phyloP scores from a whole-genome alignment of 1,140 invertebrate species.

The Bombus consobrinus region DNA sequence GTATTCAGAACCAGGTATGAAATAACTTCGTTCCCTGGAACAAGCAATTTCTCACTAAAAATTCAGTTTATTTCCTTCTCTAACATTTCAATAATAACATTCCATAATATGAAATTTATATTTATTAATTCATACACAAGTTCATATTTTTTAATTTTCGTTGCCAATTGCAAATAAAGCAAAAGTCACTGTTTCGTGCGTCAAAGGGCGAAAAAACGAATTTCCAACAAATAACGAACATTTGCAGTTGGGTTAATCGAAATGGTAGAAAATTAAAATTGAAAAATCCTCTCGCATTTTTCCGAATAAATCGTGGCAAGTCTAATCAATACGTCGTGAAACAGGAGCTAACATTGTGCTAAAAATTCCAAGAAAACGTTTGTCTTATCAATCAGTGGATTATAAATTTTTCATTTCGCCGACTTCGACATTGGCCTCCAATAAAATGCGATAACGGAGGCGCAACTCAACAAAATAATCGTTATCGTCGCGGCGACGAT shows the following conservation, averaged over 20 bases:
- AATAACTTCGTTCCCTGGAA: neutral
- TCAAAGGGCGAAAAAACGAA: too few relatives aligned
- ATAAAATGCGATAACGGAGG: constrained; percentile 24
- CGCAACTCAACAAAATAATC: constrained; percentile 10
- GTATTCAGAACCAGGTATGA: neutral
- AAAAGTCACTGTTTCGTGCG: neutral
- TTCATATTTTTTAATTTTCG: too few relatives aligned
- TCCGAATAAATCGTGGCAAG: neutral
- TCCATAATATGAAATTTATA: too few relatives aligned
- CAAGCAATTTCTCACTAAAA: neutral
- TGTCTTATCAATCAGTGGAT: neutral
- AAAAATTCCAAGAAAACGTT: neutral
- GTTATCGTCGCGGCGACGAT: constrained; percentile 26
- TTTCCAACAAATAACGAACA: neutral
- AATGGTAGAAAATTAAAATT: neutral
- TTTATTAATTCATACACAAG: too few relatives aligned
- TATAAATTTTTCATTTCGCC: neutral
- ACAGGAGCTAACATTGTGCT: neutral
- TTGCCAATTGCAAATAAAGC: neutral
- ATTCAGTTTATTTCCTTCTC: neutral
- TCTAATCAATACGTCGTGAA: neutral
- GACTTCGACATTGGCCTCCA: constrained; percentile 18
- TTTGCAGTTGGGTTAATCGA: neutral
- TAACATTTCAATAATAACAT: neutral
- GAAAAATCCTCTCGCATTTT: neutral